A percentile compares a stretch with the other conserved stretches of the same genome.
Evolutionary conservation across 1,140 invertebrate genomes (phyloP).

Genomic region (Bathynomus jamesi): DNA sequence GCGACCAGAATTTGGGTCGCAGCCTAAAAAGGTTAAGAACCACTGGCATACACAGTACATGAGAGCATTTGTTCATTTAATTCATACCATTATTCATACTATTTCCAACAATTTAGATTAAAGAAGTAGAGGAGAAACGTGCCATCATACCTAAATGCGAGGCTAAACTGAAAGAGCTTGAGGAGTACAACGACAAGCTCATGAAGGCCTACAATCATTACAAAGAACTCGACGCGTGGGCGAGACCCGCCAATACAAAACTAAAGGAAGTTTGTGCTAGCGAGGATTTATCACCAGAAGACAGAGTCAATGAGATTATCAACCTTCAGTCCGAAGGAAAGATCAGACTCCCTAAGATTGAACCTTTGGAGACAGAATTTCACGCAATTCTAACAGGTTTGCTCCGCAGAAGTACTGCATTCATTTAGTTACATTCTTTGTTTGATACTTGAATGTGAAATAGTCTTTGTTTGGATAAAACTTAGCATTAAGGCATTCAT

Average conservation of each 20-base stretch:
- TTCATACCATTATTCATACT: background rate
- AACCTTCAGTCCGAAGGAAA: constrained; percentile 33
- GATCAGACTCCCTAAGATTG: constrained; percentile 22
- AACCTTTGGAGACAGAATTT: constrained; percentile 22
- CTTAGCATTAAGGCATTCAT: background rate
- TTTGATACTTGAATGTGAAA: background rate
- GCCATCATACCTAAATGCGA: constrained; percentile 36
- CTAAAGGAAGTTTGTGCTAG: constrained; percentile 35
- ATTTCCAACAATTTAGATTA: constrained; percentile 7
- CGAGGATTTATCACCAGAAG: constrained; percentile 36
- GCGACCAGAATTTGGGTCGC: too few species aligned
- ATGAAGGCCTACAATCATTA: constrained; percentile 29
- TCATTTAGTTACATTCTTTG: too few species aligned
- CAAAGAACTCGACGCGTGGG: constrained; percentile 35
- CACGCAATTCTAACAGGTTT: constrained; percentile 28
- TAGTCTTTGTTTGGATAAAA: background rate
- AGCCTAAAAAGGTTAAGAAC: too few species aligned
- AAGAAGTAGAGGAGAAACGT: constrained; percentile 36
- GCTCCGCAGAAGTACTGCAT: too few species aligned
- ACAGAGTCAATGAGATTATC: constrained; percentile 37
- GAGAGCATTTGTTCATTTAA: too few species aligned
- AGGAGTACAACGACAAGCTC: constrained; percentile 31
- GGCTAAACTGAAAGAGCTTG: constrained; percentile 30
- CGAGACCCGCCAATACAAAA: constrained; percentile 33
- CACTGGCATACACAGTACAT: too few species aligned